Conservation (phyloP, 2,113 vertebrate genomes). For the Crotalus viridis region DNA sequence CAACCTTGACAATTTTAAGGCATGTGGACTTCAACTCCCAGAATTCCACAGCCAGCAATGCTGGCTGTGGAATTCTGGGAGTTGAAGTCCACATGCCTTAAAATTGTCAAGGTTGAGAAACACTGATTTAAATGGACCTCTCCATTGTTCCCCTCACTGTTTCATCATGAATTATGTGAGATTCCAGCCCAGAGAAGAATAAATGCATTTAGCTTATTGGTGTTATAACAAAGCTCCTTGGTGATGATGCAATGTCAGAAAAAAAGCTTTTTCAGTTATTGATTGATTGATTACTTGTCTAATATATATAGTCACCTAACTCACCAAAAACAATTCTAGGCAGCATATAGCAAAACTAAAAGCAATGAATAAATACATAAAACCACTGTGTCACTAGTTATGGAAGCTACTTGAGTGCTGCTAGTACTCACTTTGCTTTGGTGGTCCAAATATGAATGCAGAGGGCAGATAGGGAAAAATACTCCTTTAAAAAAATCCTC, state of each 20-base stretch:
- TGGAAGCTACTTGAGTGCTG: not conserved
- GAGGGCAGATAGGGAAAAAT: not conserved
- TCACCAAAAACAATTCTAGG: no score
- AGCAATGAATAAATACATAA: no score
- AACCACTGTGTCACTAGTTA: no score
- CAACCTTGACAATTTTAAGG: no score
- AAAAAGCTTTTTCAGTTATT: not conserved
- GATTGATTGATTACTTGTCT: no score
- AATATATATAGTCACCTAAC: no score
- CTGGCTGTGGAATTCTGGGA: no score
- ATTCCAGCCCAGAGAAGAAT: not conserved
- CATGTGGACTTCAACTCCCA: no score
- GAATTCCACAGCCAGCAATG: no score
- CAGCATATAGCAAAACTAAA: no score
- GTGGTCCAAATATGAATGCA: not conserved
- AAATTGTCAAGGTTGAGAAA: no score
- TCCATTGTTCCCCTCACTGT: not conserved
- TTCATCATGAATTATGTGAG: not conserved
- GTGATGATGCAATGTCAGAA: not conserved
- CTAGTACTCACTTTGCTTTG: not conserved
- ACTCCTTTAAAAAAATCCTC: not conserved
- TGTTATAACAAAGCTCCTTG: not conserved
- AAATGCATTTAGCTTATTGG: not conserved
- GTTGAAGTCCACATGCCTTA: no score
- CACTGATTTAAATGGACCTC: not conserved